Conservation (phyloP, 1,140 invertebrate species). For the Pissodes strobi region DNA sequence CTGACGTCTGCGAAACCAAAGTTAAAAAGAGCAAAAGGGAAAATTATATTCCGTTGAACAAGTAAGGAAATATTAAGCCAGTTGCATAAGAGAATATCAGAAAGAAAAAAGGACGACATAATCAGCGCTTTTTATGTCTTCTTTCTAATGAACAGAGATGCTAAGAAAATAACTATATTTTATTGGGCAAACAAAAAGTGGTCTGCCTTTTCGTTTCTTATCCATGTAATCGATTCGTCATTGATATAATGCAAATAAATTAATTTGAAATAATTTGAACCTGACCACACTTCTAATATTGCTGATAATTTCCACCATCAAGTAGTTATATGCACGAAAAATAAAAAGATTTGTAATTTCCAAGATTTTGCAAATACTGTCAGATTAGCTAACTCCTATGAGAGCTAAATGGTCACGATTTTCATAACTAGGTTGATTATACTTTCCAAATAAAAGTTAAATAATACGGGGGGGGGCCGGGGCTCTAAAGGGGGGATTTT, state of each 20-base stretch:
- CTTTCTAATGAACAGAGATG: constrained; percentile 22
- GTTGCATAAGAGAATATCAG: constrained; percentile 34
- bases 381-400: not conserved
- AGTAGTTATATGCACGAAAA: not conserved
- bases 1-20: too few relatives aligned
- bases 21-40: too few relatives aligned
- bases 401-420: not conserved
- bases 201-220: not conserved
- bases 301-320: not conserved
- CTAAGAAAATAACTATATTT: constrained; percentile 36
- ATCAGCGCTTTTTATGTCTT: too few relatives aligned
- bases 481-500: too few relatives aligned
- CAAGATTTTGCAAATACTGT: not conserved
- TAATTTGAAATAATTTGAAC: not conserved
- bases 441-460: too few relatives aligned
- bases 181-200: constrained; percentile 33
- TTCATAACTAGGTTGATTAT: not conserved
- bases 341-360: not conserved
- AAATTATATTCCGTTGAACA: constrained; percentile 39
- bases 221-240: not conserved
- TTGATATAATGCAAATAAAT: not conserved
- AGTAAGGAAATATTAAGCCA: constrained; percentile 6
- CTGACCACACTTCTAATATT: not conserved
- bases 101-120: constrained; percentile 38
- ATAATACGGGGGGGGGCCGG: too few relatives aligned